phyloP scores from a whole-genome alignment of 2,797 vertebrate species.

The Acrocephalus scirpaceus region DNA sequence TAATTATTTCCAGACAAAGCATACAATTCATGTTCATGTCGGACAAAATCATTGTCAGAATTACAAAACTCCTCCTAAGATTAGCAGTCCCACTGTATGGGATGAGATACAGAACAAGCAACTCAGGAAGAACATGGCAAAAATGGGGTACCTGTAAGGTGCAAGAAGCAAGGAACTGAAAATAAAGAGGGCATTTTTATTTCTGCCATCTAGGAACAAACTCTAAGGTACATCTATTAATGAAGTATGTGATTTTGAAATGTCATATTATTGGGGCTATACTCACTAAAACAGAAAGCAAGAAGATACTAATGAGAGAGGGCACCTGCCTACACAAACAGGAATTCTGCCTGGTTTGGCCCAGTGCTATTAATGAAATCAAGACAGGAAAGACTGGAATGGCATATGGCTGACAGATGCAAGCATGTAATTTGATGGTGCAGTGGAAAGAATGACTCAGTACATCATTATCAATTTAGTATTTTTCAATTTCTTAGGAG shows the following conservation, averaged over 20 bases:
- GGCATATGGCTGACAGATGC: slow-evolving; percentile 66
- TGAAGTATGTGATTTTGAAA: slow-evolving; percentile 2
- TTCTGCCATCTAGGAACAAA: neutral
- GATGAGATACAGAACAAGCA: neutral
- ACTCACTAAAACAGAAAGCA: slow-evolving; percentile 44
- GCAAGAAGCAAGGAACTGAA: neutral
- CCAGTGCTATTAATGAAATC: slow-evolving; percentile 45
- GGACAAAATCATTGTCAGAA: neutral
- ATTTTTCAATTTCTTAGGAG: slow-evolving; percentile 8
- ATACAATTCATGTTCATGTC: neutral
- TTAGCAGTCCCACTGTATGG: neutral
- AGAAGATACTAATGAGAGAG: slow-evolving; percentile 28
- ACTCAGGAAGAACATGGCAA: neutral
- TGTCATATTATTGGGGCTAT: slow-evolving; percentile 35
- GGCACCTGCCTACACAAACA: slow-evolving; percentile 60
- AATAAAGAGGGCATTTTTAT: neutral
- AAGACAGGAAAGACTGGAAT: slow-evolving; percentile 56
- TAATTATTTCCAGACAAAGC: slow-evolving; percentile 43
- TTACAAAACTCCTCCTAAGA: neutral
- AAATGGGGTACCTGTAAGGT: neutral
- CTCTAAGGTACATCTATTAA: neutral
- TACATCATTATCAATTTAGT: slow-evolving; percentile 9
- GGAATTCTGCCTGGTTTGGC: slow-evolving; percentile 49
- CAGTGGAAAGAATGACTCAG: slow-evolving; percentile 59
- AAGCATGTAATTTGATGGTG: slow-evolving; percentile 45